Base-by-base conservation (phyloP, 2,113 vertebrate genomes). In the Tyrannus savana region DNA sequence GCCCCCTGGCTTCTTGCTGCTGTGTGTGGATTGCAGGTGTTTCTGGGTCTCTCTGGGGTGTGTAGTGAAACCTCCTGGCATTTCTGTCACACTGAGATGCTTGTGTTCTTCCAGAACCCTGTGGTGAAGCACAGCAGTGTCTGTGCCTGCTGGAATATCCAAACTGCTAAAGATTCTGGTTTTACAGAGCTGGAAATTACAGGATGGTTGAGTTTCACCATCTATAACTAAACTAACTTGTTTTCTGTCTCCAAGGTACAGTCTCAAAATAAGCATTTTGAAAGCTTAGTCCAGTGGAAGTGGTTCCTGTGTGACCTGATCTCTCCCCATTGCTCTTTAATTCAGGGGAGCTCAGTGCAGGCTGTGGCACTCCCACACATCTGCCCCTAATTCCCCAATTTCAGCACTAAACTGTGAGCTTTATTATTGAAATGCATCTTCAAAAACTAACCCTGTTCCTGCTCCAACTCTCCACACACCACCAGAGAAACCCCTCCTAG, bases 401-500 rank as follows among this genome's bases (percentile, higher is more conserved):
- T 41, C 50, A 60, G 16, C 31, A 64, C 19, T 76, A 37, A 37
- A 21, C 41, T 56, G 41, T 39, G 50, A 53, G 9, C 46, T 84
- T 50, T n/a, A 10, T 63, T 88, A 24, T 91, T 87, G 41, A 94
- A 25, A 46, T 72, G 8, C 18, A 81, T 64, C 60, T 66, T 64
- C 30, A 66, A 47, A 81, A 56, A 0, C 0, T 31, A 69, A 5
- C 7, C 16, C 27, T 22, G 3, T 64, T 52, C 13, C 41, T 74
- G 22, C 28, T 87, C 44, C n/a, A 82, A 2, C 42, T 84, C 46
- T 47, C 35, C 30, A 15, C 23, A 47, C 0, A 5, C 18, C 42
- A 55, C 55, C 79, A 69, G 37, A 37, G 37, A 0, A 19, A 19
- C 11, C n/a, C 11, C 39, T 31, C 62, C n/a, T 42, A 14, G 31